These are phyloP conservation scores for Drosophila azteca DNA, from an alignment of 1,140 invertebrate species.

Conservation along the genomic window DNA sequence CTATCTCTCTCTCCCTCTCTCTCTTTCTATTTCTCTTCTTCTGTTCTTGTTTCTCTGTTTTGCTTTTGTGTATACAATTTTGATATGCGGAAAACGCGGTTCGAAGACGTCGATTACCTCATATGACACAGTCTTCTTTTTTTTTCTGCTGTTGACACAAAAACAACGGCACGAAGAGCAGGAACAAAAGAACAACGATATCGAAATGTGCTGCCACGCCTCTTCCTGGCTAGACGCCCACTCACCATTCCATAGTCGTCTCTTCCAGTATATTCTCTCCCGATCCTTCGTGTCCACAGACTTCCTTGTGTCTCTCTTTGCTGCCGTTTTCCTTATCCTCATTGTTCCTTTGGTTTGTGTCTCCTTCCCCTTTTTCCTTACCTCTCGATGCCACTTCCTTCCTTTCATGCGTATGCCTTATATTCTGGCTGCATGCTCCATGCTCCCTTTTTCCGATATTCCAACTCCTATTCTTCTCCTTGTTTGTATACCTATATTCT, in stretches of 20 bases:
- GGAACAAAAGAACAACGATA: too few species aligned
- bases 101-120: constrained; percentile 33
- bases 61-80: constrained; percentile 30
- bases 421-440: too few species aligned
- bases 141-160: constrained; percentile 7
- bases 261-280: background rate
- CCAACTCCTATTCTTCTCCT: too few species aligned
- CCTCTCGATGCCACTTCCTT: too few species aligned
- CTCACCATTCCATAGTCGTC: background rate
- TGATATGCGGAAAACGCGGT: constrained; percentile 30
- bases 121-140: constrained; percentile 29
- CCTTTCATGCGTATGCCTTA: too few species aligned
- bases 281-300: too few species aligned
- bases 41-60: background rate
- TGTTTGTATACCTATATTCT: too few species aligned
- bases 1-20: constrained; percentile 22
- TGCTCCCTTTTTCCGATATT: too few species aligned
- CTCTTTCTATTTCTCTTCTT: constrained; percentile 7
- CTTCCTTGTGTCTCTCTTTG: too few species aligned
- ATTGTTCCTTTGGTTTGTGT: too few species aligned
- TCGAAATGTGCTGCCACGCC: background rate
- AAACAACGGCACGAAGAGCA: background rate
- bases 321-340: too few species aligned
- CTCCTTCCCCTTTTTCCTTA: too few species aligned
- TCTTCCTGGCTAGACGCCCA: background rate